These are phyloP conservation scores for Silurus lanzhouensis DNA, from an alignment of 2,797 vertebrate species.

Conservation along the genomic window DNA sequence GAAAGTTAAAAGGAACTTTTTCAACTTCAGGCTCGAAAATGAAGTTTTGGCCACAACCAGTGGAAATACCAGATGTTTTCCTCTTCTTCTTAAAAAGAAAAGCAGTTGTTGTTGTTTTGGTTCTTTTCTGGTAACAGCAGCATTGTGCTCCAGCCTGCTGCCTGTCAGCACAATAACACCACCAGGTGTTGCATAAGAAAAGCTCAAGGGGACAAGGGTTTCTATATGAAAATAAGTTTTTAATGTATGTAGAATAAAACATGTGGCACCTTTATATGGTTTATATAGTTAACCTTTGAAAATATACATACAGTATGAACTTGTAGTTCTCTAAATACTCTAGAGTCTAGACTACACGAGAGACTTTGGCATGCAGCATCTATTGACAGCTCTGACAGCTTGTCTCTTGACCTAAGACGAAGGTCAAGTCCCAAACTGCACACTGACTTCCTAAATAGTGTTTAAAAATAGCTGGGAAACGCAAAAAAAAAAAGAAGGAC, in stretches of 20 bases:
- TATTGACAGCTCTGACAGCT: neutral
- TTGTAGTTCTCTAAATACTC: neutral
- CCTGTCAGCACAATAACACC: slow-evolving; percentile 4
- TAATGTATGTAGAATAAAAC: neutral
- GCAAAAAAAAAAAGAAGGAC: neutral
- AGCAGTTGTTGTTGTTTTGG: slow-evolving; percentile 24
- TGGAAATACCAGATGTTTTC: slow-evolving; percentile 40
- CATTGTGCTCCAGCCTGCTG: neutral
- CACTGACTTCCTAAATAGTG: neutral
- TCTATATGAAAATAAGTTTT: neutral
- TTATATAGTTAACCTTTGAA: neutral
- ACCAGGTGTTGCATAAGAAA: neutral
- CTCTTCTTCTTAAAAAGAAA: neutral
- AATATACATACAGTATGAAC: neutral
- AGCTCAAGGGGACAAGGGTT: neutral
- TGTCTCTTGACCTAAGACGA: neutral
- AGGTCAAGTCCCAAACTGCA: slow-evolving; percentile 5
- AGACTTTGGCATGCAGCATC: neutral
- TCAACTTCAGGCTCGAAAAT: slow-evolving; percentile 15
- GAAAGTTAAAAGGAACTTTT: slow-evolving; percentile 20
- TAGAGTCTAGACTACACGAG: neutral
- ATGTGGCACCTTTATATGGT: neutral
- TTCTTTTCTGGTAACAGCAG: neutral
- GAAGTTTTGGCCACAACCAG: slow-evolving; percentile 25
- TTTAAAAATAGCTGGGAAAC: neutral